A percentile compares a stretch with the other conserved stretches of the same genome.
Conservation (phyloP, 2,888 invertebrate genomes). For the Dicyrtomina minuta region DNA sequence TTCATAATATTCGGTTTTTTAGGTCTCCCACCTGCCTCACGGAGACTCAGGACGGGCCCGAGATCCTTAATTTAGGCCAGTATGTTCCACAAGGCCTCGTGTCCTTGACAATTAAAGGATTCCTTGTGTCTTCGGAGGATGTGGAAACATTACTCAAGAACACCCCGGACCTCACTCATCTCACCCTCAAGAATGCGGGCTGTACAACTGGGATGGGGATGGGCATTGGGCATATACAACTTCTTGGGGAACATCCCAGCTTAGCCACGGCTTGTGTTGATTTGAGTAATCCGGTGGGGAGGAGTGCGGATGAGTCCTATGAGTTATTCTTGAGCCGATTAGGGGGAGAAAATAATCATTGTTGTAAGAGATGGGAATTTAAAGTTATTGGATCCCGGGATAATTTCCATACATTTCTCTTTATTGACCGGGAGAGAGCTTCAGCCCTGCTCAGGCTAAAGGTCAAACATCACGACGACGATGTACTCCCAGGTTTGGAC, state of each 20-base stretch:
- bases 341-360: no score
- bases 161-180: conserved; percentile 16
- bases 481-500: conserved; percentile 26
- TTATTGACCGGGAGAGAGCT: conserved; percentile 23
- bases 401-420: conserved; percentile 18
- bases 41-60: conserved; percentile 20
- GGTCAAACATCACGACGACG: conserved; percentile 19
- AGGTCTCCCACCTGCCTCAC: conserved; percentile 23
- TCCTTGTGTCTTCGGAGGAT: conserved; percentile 12
- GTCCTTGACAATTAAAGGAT: conserved; percentile 28
- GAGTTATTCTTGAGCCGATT: conserved; percentile 18
- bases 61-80: conserved; percentile 15
- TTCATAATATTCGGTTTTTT: conserved; percentile 28
- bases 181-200: conserved; percentile 28
- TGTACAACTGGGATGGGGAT: not conserved
- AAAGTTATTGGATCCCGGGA: conserved; percentile 28
- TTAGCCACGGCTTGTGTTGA: conserved; percentile 27
- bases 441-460: not conserved
- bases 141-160: conserved; percentile 8
- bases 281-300: conserved; percentile 19
- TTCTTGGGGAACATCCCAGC: conserved; percentile 10
- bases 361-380: conserved; percentile 20
- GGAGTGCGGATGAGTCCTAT: conserved; percentile 25
- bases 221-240: not conserved
- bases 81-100: conserved; percentile 25